These are phyloP conservation scores for Pseudomyrmex dendroicus DNA, from an alignment of 1,140 invertebrate species.

Conservation along the genomic window DNA sequence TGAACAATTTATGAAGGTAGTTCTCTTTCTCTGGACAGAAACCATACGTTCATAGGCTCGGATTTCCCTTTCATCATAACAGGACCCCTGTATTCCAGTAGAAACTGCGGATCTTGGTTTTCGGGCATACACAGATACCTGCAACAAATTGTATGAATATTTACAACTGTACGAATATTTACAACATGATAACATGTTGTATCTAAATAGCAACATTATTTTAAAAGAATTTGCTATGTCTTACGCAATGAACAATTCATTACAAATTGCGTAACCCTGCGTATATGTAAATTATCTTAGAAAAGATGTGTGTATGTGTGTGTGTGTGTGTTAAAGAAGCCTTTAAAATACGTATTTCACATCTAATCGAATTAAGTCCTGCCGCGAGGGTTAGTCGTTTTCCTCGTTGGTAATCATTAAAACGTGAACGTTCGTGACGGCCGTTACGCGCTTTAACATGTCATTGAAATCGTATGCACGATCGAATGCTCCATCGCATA, in stretches of 20 bases:
- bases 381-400: slow-evolving; percentile 57
- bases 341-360: slow-evolving; percentile 71
- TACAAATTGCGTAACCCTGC: no score
- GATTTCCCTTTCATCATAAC: slow-evolving; percentile 97
- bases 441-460: not conserved
- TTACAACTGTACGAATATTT: not conserved
- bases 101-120: slow-evolving; percentile 94
- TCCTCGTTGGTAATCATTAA: slow-evolving; percentile 67
- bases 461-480: not conserved
- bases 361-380: slow-evolving; percentile 79
- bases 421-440: slow-evolving; percentile 59
- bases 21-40: slow-evolving; percentile 89
- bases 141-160: slow-evolving; percentile 78
- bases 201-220: not conserved
- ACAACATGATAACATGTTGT: not conserved
- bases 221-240: not conserved
- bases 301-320: not conserved
- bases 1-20: slow-evolving; percentile 76
- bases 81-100: slow-evolving; percentile 94
- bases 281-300: not conserved
- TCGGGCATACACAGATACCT: slow-evolving; percentile 93
- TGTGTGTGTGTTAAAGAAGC: slow-evolving; percentile 70
- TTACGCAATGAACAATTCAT: no score
- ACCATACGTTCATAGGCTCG: slow-evolving; percentile 98
- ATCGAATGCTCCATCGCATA: not conserved